phyloP scores from a whole-genome alignment of 2,888 invertebrate genomes.

The Epinotia ramella region DNA sequence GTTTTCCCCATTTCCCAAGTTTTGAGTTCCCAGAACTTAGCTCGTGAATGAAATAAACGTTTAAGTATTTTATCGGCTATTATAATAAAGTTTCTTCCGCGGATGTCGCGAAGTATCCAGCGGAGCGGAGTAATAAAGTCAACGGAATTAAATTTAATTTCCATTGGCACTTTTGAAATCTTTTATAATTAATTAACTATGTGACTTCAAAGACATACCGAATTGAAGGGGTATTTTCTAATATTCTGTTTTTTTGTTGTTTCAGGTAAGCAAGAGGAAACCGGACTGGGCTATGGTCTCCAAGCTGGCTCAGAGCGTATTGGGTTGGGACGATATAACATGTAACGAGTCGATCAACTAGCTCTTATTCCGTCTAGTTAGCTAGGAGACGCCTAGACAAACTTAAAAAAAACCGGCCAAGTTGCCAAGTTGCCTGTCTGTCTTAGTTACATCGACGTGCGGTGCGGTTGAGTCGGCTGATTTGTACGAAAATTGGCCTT shows the following conservation, averaged over 20 bases:
- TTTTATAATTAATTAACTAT: background rate
- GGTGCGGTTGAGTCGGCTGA: too few relatives aligned
- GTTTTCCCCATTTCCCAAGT: background rate
- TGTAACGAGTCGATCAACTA: too few relatives aligned
- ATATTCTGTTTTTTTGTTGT: constrained; percentile 1
- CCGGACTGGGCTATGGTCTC: too few relatives aligned
- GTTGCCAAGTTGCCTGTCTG: too few relatives aligned
- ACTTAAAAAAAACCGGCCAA: too few relatives aligned
- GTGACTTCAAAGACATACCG: background rate
- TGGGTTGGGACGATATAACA: too few relatives aligned
- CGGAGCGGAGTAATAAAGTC: constrained; percentile 29
- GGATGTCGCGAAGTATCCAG: constrained; percentile 39
- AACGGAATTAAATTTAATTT: constrained; percentile 22
- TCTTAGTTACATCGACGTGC: too few relatives aligned
- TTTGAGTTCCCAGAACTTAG: constrained; percentile 22
- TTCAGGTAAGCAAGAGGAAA: background rate
- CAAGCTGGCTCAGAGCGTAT: too few relatives aligned
- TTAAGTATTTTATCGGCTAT: constrained; percentile 41
- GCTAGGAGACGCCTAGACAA: too few relatives aligned
- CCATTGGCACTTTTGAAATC: constrained; percentile 25
- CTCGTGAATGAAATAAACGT: constrained; percentile 37
- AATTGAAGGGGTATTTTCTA: too few relatives aligned
- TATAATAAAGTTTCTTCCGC: constrained; percentile 38
- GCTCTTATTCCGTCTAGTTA: too few relatives aligned
- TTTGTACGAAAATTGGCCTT: too few relatives aligned